A percentile compares a stretch with the other conserved stretches of the same genome.
These are phyloP conservation scores for Mesoclemmys tuberculata DNA, from an alignment of 2,113 vertebrate genomes.

Conservation along the genomic window DNA sequence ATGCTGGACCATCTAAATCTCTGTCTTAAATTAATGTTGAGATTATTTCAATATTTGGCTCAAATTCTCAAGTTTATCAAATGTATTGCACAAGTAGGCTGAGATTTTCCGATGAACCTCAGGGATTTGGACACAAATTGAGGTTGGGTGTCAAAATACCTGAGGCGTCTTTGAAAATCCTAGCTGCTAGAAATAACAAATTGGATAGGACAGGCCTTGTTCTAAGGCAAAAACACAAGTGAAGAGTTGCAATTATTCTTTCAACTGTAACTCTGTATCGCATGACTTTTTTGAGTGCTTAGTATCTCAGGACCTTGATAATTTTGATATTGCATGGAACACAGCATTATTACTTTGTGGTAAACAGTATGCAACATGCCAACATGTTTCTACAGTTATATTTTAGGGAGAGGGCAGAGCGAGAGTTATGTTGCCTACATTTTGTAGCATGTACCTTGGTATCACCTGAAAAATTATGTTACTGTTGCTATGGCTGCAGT, in stretches of 20 bases:
- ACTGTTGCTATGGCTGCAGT: constrained; percentile 64
- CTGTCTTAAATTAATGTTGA: neutral
- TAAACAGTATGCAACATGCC: neutral
- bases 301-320: neutral
- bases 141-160: neutral
- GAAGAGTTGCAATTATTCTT: neutral
- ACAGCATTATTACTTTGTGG: neutral
- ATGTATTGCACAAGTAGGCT: neutral
- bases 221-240: neutral
- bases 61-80: neutral
- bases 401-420: neutral
- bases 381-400: neutral
- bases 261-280: neutral
- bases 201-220: neutral
- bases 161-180: neutral
- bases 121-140: neutral
- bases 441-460: neutral
- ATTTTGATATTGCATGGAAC: neutral
- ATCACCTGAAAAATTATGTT: constrained; percentile 45
- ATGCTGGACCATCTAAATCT: neutral
- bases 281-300: neutral
- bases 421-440: constrained; percentile 52
- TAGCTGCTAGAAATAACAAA: neutral
- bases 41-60: neutral
- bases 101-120: neutral